Base-by-base conservation (phyloP, 1,140 invertebrate genomes). In the Orchesella cincta region DNA sequence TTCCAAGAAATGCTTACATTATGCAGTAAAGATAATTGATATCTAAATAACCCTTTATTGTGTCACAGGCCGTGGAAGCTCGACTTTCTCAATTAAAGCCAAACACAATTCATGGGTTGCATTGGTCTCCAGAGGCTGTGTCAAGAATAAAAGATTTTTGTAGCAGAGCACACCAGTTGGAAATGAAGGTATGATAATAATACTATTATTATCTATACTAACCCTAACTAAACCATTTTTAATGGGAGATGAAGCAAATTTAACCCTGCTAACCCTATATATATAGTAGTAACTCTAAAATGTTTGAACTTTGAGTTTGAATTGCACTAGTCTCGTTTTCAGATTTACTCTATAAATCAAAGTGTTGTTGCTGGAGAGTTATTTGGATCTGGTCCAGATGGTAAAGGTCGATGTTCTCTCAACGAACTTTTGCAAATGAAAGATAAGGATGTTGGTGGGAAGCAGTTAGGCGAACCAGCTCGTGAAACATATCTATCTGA, bases 271-370 rank as follows among this genome's bases (percentile, higher is more conserved):
- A n/a, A n/a, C n/a, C n/a, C n/a, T n/a, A n/a, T n/a, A n/a, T n/a
- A n/a, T n/a, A n/a, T n/a, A n/a, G n/a, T n/a, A n/a, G n/a, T n/a
- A 23, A 23, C 29, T 64, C n/a, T 31, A 64, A 64, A 12, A 14
- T 64, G 5, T 64, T 26, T 64, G 57, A 64, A 14, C 57, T 8
- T 26, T 46, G 8, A 46, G 8, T 46, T 8, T 20, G 8, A 29
- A 71, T 34, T 73, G 34, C 36, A 2, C 18, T 23, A 5, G 16
- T 73, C 26, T n/a, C n/a, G n/a, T n/a, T n/a, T n/a, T n/a, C 83
- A 93, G 89, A 86, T 96, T 29, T 96, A 92, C 85, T 96, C 94
- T 0, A 89, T 95, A 26, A 90, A 93, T 0, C 87, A 93, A 74
- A 89, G 90, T 52, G 85, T 93, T 0, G 88, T 93, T 23, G 18